phyloP scores from a whole-genome alignment of 2,888 invertebrate genomes.

The Minunthozetes semirufus region DNA sequence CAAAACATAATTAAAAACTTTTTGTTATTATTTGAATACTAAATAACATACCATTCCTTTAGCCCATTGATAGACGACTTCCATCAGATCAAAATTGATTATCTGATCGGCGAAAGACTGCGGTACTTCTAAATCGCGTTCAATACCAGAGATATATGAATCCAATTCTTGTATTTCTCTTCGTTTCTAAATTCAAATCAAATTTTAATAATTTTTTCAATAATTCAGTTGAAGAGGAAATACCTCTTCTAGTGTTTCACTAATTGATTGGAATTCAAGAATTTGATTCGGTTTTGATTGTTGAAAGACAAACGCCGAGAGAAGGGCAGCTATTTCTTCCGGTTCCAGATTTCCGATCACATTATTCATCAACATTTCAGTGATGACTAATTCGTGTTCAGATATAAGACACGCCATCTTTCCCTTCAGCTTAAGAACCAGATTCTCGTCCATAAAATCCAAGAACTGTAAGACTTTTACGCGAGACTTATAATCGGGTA shows the following conservation, averaged over 20 bases:
- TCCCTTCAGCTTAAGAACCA: conserved; percentile 69
- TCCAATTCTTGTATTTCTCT: conserved; percentile 61
- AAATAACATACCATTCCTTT: conserved; percentile 61
- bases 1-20: too few relatives aligned
- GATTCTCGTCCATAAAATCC: conserved; percentile 66
- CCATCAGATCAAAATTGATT: conserved; percentile 81
- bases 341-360: conserved; percentile 75
- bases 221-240: too few relatives aligned
- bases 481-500: conserved; percentile 81
- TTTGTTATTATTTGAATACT: neutral
- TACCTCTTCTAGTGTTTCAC: conserved; percentile 51
- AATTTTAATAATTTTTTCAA: too few relatives aligned
- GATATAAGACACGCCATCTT: conserved; percentile 80
- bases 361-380: conserved; percentile 85
- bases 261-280: conserved; percentile 40
- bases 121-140: conserved; percentile 58
- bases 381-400: conserved; percentile 75
- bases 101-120: conserved; percentile 54
- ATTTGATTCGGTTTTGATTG: conserved; percentile 51
- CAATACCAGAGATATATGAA: conserved; percentile 60
- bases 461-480: conserved; percentile 63
- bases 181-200: neutral
- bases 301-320: conserved; percentile 89
- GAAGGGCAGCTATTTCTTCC: conserved; percentile 84
- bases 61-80: conserved; percentile 96